Base-by-base conservation (phyloP, 1,140 invertebrate species). In the Platorchestia sp. region DNA sequence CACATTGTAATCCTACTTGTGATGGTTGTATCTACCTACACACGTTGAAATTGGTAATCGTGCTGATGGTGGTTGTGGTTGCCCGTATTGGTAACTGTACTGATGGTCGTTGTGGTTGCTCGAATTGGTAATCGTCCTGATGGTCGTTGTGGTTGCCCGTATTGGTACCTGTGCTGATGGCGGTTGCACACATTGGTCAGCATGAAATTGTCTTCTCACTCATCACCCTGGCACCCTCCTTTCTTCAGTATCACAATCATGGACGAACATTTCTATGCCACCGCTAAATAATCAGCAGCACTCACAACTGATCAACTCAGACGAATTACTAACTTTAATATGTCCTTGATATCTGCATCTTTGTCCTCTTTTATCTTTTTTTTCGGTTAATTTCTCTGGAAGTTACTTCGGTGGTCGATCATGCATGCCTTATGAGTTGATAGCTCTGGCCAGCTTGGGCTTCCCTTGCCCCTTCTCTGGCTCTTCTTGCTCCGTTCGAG, bases 261-360 rank as follows among this genome's bases (percentile, higher is more conserved):
- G 91, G 36, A 41, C 43, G 87, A 44, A 42, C 43, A 89, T 89
- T 89, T 44, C 43, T 44, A 89, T 44, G 91, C 44, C 43, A 93
- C 91, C 22, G 40, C 40, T 93, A 93, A 47, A 45, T 43, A 90
- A 90, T 43, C 87, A 42, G 44, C 44, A 45, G 91, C 91, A 93
- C 91, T 45, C 91, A 93, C 91, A 0, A 93, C 36, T 47, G 43
- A 93, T 10, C 87, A 90, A 93, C 91, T 93, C 91, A 40, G 45
- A 93, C 91, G 91, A 93, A 93, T 93, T 93, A 93, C 91, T 93
- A 93, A 93, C 91, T 93, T 45, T 93, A 93, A 93, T 93, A 75
- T 75, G 59, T 75, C 59, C 59, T 75, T 75, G 36, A 75, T 75
- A 75, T 75, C 59, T 75, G 59, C 59, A 22, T 75, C 59, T 22